phyloP scores from a whole-genome alignment of 2,797 vertebrate genomes.

The Syngnathus acus region DNA sequence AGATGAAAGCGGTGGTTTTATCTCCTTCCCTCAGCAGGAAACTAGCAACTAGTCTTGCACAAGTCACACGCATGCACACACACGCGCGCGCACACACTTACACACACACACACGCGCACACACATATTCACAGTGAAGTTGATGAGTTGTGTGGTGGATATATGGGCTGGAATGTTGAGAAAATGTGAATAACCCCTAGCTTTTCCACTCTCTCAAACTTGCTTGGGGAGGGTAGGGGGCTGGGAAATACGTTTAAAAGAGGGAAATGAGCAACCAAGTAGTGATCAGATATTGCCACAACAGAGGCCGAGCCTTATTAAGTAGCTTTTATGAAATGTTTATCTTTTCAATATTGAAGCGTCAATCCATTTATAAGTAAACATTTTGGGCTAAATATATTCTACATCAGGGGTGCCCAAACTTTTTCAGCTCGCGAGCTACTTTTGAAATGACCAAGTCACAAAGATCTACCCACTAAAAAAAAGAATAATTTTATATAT shows the following conservation, averaged over 20 bases:
- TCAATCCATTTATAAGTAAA: background rate
- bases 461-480: too few relatives aligned
- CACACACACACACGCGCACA: slow-evolving; percentile 9
- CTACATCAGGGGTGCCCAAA: too few relatives aligned
- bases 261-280: slow-evolving; percentile 20
- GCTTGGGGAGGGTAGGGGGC: slow-evolving; percentile 34
- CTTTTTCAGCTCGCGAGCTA: too few relatives aligned
- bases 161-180: slow-evolving; percentile 91
- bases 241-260: slow-evolving; percentile 5
- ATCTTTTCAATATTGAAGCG: background rate
- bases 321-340: background rate
- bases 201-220: slow-evolving; percentile 80
- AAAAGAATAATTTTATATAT: too few relatives aligned
- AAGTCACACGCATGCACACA: slow-evolving; percentile 1
- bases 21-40: slow-evolving; percentile 29
- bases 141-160: slow-evolving; percentile 97
- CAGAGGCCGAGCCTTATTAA: background rate
- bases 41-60: slow-evolving; percentile 6
- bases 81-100: background rate
- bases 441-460: too few relatives aligned
- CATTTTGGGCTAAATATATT: too few relatives aligned
- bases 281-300: slow-evolving; percentile 13
- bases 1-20: slow-evolving; percentile 50
- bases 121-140: slow-evolving; percentile 26
- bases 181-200: slow-evolving; percentile 82